Evolutionary conservation across 2,113 vertebrate species (phyloP).

Genomic region (Trichechus manatus): DNA sequence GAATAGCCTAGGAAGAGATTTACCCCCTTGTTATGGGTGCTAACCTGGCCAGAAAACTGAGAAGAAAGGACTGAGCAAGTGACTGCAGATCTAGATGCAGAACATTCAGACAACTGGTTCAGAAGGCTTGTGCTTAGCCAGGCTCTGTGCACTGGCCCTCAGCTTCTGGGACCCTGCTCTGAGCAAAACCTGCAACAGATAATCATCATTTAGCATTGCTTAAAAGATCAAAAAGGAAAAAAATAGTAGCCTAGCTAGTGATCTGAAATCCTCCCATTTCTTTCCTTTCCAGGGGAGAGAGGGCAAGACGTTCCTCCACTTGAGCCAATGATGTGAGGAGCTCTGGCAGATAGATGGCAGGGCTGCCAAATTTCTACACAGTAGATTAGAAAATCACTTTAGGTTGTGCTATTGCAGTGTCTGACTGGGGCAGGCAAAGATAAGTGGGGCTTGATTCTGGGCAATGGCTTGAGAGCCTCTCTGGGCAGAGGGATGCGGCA

Average conservation of each 20-base stretch:
- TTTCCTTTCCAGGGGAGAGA: constrained; percentile 33
- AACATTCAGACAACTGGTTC: not conserved
- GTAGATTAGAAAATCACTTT: constrained; percentile 29
- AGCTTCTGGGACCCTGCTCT: not conserved
- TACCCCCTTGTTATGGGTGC: not conserved
- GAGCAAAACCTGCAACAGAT: not conserved
- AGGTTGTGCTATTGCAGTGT: not conserved
- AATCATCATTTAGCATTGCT: constrained; percentile 27
- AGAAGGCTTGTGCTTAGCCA: not conserved
- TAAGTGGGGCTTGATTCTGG: not conserved
- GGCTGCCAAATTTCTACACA: constrained; percentile 47
- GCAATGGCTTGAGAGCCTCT: not conserved
- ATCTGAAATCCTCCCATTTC: not conserved
- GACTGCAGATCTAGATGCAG: not conserved
- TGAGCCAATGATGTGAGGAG: not conserved
- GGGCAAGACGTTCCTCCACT: constrained; percentile 17
- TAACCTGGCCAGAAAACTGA: constrained; percentile 31
- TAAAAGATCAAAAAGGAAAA: constrained; percentile 48
- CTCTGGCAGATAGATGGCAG: constrained; percentile 49
- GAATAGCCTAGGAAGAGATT: constrained; percentile 38
- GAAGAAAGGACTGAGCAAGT: constrained; percentile 10
- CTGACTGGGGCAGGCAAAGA: not conserved
- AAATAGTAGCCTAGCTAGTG: not conserved
- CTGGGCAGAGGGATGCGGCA: not conserved
- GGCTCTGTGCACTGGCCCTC: not conserved